Base-by-base conservation (phyloP, 2,888 invertebrate species). In the Pandemis corylana region DNA sequence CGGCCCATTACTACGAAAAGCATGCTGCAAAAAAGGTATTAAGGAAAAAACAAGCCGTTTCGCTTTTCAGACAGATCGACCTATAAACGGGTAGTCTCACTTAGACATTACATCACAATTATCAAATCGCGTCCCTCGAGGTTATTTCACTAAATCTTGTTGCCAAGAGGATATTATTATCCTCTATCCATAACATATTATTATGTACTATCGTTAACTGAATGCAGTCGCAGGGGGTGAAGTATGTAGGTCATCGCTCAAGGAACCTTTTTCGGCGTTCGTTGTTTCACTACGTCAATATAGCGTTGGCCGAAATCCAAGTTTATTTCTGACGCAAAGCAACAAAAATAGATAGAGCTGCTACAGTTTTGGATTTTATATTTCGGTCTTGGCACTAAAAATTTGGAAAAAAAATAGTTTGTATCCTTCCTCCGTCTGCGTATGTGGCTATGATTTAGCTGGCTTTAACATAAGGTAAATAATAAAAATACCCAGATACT, bases 281-380 rank as follows among this genome's bases (percentile, higher is more conserved):
- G 44, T n/a, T 9, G 15, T 36, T 13, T 46, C 28, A 13, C 20
- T 13, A 6, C 28, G n/a, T 53, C 44, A 13, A 28, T n/a, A 49
- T 66, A 68, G 61, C 41, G 53, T 81, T 87, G 87, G 87, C 83
- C 75, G 68, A 15, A 68, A 71, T 87, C 87, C 87, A 87, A 84
- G 78, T 82, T 80, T 87, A 87, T 87, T 85, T 84, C 76, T 78
- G 81, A 73, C 81, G 66, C 72, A 36, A 36, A 36, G 28, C 28
- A 71, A 75, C 82, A 72, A 76, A 84, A 87, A 88, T 87, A 88
- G 81, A 83, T 56, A 42, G 44, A 44, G 15, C 15, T 28, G 36
- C 51, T 71, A 65, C 76, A 73, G 79, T 79, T 80, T 80, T 78
- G 78, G 73, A 76, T 70, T 77, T 76, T 73, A 78, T 77, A 82